Percentiles rank a stretch among this genome's conserved stretches.
These are phyloP conservation scores for Caprella mutica DNA, from an alignment of 2,888 invertebrate species.

Conservation along the genomic window DNA sequence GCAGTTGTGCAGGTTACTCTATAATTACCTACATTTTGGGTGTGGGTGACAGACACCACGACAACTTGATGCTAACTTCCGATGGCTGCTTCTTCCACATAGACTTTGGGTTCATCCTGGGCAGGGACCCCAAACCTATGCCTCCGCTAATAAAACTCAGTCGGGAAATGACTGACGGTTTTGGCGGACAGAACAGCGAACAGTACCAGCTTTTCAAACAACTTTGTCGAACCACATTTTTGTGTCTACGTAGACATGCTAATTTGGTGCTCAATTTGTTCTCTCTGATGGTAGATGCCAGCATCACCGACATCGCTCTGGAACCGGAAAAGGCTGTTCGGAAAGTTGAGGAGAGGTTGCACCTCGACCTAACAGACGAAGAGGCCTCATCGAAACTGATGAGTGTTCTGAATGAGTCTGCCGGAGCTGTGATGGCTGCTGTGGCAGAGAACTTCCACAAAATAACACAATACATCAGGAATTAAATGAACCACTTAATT, in stretches of 20 bases:
- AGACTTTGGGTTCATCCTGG: constrained; percentile 95
- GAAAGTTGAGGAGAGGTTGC: constrained; percentile 82
- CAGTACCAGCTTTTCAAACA: constrained; percentile 89
- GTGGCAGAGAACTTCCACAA: constrained; percentile 94
- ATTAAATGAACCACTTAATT: too few species aligned
- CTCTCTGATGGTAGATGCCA: constrained; percentile 96
- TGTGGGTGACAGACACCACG: constrained; percentile 93
- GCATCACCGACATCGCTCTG: constrained; percentile 93
- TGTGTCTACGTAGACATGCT: constrained; percentile 76
- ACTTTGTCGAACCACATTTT: constrained; percentile 88
- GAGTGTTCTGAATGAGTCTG: constrained; percentile 83
- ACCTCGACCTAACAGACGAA: constrained; percentile 86
- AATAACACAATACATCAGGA: constrained; percentile 85
- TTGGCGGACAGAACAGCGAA: constrained; percentile 82
- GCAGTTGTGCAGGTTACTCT: constrained; percentile 92
- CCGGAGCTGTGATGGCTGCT: constrained; percentile 90
- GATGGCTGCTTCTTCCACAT: constrained; percentile 89
- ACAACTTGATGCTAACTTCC: constrained; percentile 84
- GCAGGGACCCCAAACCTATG: constrained; percentile 94
- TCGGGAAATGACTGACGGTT: constrained; percentile 97
- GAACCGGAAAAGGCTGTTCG: constrained; percentile 98
- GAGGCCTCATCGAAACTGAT: constrained; percentile 92
- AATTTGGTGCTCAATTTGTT: constrained; percentile 94
- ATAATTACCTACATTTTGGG: constrained; percentile 95
- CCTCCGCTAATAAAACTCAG: constrained; percentile 99